Evolutionary conservation across 2,113 vertebrate genomes (phyloP), one percentile per base, ranked within the genome.

Genomic region (Hypomesus transpacificus): DNA sequence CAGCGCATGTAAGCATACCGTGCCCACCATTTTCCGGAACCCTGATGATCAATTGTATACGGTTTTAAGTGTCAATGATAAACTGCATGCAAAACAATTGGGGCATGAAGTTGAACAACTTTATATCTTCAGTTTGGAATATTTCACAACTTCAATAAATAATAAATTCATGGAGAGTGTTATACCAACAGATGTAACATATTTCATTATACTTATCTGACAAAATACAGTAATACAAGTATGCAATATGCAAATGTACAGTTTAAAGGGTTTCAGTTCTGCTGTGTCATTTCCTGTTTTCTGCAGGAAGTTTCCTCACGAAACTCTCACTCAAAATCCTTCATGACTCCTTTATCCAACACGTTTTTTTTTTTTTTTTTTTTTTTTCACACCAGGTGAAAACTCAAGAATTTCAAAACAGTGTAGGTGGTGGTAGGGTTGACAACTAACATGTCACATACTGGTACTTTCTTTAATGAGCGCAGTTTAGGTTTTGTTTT

Each of bases 21-120:
- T 70, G 65, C 54, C 64, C 66, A 72, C 76, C 31, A 46, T 46
- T 9, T 46, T 46, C 39, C 7, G 9, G 39, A 46, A 46, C 39
- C 69, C 68, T 46, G 21, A 72, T 75, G 71, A 73, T 81, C 75
- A 54, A 69, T 81, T 82, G 62, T 54, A 31, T 69, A 24, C 34
- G 54, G 61, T 57, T 66, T 26, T 70, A 21, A 59, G 16, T 34
- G 61, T 17, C 24, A 14, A 24, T 1, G 16, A 63, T 63, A 28
- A 63, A 31, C 61, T 63, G 61, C 18, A 28, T 16, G 4, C 4
- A 7, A 34, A 34, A 34, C 5, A 34, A 7, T 34, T 7, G 26
- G 6, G 61, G 18, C 6, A 63, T 17, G 26, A 34, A 18, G 68
- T 18, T n/a, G 14, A 0, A 63, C 2, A 17, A 14, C 3, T 67